Evolutionary conservation across 2,888 invertebrate genomes (phyloP).

Genomic region (Limulus polyphemus): DNA sequence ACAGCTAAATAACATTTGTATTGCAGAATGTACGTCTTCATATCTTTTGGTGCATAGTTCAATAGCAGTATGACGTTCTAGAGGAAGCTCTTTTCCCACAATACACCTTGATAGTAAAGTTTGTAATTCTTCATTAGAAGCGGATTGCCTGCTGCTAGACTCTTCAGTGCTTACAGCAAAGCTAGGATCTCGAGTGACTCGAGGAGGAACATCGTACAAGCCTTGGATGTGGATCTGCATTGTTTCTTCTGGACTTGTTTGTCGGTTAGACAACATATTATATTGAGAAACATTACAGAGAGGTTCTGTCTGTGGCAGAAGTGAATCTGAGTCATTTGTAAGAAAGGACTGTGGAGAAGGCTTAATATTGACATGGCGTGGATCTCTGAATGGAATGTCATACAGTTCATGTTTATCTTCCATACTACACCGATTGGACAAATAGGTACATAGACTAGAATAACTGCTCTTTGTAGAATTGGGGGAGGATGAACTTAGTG

Average conservation of each 20-base stretch:
- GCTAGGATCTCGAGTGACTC: constrained; percentile 36
- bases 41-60: too few species aligned
- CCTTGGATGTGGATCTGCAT: constrained; percentile 21
- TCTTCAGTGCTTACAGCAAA: constrained; percentile 13
- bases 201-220: constrained; percentile 39
- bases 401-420: constrained; percentile 34
- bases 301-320: too few species aligned
- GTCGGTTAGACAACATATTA: constrained; percentile 34
- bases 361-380: too few species aligned
- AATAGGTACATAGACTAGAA: constrained; percentile 31
- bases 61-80: too few species aligned
- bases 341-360: too few species aligned
- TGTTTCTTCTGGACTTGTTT: constrained; percentile 19
- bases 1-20: constrained; percentile 39
- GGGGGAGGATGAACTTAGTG: constrained; percentile 32
- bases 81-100: too few species aligned
- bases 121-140: too few species aligned
- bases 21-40: too few species aligned
- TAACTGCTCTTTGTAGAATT: constrained; percentile 31
- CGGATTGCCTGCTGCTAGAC: too few species aligned
- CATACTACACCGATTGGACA: constrained; percentile 36
- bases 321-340: constrained; percentile 28
- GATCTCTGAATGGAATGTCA: constrained; percentile 30
- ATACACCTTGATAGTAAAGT: too few species aligned
- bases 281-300: constrained; percentile 25